Percentiles rank a stretch among this genome's conserved stretches.
Conservation (phyloP, 2,888 invertebrate genomes). For the Notocelia uddmanniana region DNA sequence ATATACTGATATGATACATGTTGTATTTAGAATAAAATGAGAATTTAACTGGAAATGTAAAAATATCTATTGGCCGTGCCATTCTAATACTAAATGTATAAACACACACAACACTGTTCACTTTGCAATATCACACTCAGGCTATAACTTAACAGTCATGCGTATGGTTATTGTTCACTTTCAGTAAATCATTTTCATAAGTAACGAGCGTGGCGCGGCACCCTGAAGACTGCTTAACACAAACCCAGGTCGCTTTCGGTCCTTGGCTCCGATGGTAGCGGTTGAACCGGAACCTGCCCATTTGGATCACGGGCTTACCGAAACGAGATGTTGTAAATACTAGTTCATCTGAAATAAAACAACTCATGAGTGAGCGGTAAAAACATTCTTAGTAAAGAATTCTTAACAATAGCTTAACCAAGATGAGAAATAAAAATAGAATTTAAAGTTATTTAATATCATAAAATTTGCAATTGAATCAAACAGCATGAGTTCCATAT, state of each 20-base stretch:
- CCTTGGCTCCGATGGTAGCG: conserved; percentile 49
- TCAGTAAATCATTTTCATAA: conserved; percentile 48
- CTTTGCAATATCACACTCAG: neutral
- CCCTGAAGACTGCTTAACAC: conserved; percentile 53
- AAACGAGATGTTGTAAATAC: conserved; percentile 30
- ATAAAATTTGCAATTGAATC: neutral
- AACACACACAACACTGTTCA: too few species aligned
- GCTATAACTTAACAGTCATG: conserved; percentile 24
- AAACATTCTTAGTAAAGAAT: neutral
- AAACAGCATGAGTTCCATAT: neutral
- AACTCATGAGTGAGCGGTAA: neutral
- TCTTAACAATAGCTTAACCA: neutral
- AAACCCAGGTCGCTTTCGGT: conserved; percentile 55
- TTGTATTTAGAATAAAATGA: neutral
- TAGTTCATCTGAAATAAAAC: conserved; percentile 15
- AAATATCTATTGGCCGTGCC: neutral
- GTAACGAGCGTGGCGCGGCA: conserved; percentile 57
- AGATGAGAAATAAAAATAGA: too few species aligned
- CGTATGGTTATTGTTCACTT: conserved; percentile 33
- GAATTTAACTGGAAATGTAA: neutral
- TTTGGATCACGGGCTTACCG: conserved; percentile 53
- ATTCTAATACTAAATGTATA: neutral
- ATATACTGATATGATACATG: neutral
- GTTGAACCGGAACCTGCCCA: conserved; percentile 57
- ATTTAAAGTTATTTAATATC: too few species aligned